Percentiles rank a stretch among this genome's conserved stretches.
Evolutionary conservation across 2,797 vertebrate species (phyloP).

Genomic region (Karalla daura): DNA sequence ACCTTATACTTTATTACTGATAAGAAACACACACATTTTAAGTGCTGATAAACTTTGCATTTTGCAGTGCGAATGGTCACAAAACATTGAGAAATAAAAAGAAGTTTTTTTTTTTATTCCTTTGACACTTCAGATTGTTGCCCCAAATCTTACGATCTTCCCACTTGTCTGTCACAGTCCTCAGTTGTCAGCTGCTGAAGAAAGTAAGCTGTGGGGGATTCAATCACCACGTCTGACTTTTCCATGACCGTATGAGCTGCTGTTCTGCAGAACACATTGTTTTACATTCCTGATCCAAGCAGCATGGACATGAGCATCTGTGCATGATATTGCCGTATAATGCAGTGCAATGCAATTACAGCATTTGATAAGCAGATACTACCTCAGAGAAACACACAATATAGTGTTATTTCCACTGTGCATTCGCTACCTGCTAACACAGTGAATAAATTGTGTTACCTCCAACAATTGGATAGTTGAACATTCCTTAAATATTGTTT

Average conservation of each 20-base stretch:
- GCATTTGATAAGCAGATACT: conserved; percentile 1
- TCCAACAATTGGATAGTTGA: conserved; percentile 20
- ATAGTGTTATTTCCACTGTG: conserved; percentile 11
- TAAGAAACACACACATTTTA: background rate
- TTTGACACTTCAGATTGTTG: conserved; percentile 16
- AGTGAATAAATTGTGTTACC: conserved; percentile 44
- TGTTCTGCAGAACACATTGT: conserved; percentile 23
- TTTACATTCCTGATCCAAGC: background rate
- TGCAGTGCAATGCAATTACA: background rate
- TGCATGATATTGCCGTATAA: background rate
- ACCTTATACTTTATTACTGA: background rate
- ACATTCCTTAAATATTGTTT: conserved; percentile 51
- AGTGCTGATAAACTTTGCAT: background rate
- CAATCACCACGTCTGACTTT: background rate
- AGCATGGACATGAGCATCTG: background rate
- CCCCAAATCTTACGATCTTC: background rate
- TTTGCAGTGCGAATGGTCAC: no score
- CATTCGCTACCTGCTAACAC: conserved; percentile 31
- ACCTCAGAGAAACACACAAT: background rate
- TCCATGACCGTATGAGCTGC: conserved; percentile 5
- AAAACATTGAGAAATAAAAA: no score
- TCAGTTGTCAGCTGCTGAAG: conserved; percentile 1
- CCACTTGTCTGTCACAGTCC: conserved; percentile 4
- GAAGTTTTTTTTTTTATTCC: background rate
- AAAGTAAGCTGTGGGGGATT: conserved; percentile 13